Conservation (phyloP, 2,113 vertebrate species). For the Amblyopsis rosae region DNA sequence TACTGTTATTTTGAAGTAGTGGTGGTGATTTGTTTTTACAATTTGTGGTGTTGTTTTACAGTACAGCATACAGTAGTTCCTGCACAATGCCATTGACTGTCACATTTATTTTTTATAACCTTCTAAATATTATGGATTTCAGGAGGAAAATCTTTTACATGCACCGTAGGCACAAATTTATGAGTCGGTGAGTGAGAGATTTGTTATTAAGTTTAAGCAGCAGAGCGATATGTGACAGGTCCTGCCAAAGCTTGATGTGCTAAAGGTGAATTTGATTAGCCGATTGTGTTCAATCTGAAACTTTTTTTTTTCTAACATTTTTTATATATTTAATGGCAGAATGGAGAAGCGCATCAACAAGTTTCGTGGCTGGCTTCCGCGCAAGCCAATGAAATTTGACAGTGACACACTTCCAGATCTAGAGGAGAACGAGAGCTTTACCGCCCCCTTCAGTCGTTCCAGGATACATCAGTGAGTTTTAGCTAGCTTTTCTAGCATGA, state of each 20-base stretch:
- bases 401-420: slow-evolving; percentile 90
- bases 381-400: slow-evolving; percentile 92
- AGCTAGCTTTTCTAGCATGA: background rate
- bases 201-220: background rate
- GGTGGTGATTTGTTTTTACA: background rate
- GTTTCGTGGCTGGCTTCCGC: slow-evolving; percentile 91
- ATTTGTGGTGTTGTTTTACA: background rate
- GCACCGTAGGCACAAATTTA: slow-evolving; percentile 90
- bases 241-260: background rate
- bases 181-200: slow-evolving; percentile 86
- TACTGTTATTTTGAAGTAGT: background rate
- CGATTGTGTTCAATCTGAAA: background rate
- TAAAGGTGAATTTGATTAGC: background rate
- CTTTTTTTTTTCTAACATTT: background rate
- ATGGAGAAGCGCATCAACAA: slow-evolving; percentile 95
- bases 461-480: slow-evolving; percentile 92
- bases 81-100: background rate
- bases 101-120: background rate
- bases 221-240: background rate
- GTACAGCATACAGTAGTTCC: background rate
- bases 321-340: slow-evolving; percentile 63
- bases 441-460: slow-evolving; percentile 93
- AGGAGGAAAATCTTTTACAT: slow-evolving; percentile 98
- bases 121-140: slow-evolving; percentile 71
- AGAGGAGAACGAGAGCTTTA: slow-evolving; percentile 95